Evolutionary conservation across 1,140 invertebrate genomes (phyloP).

Genomic region (Nebria ingens): DNA sequence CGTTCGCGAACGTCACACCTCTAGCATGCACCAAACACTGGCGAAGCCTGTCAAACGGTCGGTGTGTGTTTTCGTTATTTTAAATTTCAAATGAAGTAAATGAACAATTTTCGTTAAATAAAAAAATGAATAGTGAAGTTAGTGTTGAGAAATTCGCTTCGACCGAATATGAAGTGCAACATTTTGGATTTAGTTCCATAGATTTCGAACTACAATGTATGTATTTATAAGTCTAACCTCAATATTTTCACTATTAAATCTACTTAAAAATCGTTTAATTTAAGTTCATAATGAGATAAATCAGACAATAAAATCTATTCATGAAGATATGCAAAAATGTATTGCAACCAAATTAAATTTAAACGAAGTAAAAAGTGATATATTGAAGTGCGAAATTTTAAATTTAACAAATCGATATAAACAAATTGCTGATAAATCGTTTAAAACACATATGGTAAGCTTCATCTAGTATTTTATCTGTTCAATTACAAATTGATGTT

Average conservation of each 20-base stretch:
- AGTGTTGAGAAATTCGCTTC: neutral
- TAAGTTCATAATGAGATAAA: neutral
- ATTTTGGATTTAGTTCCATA: conserved; percentile 1
- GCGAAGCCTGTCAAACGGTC: no score
- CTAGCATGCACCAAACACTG: no score
- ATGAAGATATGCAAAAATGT: conserved; percentile 1
- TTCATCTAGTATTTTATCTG: no score
- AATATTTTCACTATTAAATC: no score
- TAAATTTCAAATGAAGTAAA: no score
- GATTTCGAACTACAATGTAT: neutral
- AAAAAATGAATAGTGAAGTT: neutral
- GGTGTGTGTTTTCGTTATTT: no score
- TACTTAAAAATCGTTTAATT: neutral
- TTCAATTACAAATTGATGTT: neutral
- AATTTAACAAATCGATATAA: neutral
- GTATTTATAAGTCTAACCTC: neutral
- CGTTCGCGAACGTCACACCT: no score
- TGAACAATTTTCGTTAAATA: no score
- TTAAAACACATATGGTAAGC: neutral
- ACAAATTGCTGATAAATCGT: neutral
- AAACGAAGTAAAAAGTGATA: neutral
- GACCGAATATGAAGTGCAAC: neutral
- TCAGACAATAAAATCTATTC: neutral
- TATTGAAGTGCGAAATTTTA: neutral
- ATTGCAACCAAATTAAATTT: neutral